A percentile compares a stretch with the other conserved stretches of the same genome.
phyloP scores from a whole-genome alignment of 1,140 invertebrate genomes.

The Drosophila miranda region DNA sequence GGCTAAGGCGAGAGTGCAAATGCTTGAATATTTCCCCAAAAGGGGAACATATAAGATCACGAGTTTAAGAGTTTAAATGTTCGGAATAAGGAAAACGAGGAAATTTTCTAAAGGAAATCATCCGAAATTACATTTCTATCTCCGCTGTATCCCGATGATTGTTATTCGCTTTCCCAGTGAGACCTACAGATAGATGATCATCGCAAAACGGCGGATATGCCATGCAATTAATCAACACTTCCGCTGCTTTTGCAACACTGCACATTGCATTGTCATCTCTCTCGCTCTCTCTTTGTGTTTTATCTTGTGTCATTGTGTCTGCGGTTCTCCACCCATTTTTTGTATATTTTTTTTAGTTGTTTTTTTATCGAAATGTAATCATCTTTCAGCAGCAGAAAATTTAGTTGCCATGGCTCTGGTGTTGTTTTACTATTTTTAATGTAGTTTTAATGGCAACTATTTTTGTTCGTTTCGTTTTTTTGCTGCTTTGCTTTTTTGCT shows the following conservation, averaged over 20 bases:
- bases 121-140: no score
- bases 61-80: no score
- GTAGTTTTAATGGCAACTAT: conserved; percentile 70
- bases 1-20: no score
- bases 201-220: conserved; percentile 42
- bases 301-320: conserved; percentile 44
- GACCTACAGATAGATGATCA: conserved; percentile 11
- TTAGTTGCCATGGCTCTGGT: conserved; percentile 65
- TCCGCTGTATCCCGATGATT: no score
- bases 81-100: no score
- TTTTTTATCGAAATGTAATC: conserved; percentile 55
- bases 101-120: no score
- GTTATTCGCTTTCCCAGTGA: no score
- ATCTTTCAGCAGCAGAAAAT: conserved; percentile 34
- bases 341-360: not conserved
- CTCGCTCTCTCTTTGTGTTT: not conserved
- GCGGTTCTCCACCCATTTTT: not conserved
- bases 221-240: conserved; percentile 53
- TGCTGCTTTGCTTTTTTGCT: conserved; percentile 7
- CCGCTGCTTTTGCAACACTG: conserved; percentile 56
- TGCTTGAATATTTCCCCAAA: no score
- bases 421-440: conserved; percentile 61
- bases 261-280: conserved; percentile 33
- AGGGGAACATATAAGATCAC: no score
- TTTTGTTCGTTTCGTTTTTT: conserved; percentile 10